Conservation (phyloP, 2,888 invertebrate genomes). For the Scrobipalpa costella region DNA sequence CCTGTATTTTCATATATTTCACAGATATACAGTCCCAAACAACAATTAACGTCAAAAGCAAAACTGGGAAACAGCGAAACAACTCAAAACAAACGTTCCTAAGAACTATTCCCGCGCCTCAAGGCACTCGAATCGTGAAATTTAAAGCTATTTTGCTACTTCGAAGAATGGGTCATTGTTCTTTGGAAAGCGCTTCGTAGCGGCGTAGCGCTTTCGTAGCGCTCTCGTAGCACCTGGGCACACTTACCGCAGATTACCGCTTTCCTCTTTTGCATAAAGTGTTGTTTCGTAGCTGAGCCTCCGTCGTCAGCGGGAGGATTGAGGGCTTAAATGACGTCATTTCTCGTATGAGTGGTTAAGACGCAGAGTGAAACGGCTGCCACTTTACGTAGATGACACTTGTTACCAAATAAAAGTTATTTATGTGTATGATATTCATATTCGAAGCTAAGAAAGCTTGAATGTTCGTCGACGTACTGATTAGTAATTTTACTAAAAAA, state of each 20-base stretch:
- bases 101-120: not conserved
- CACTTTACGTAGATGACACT: not conserved
- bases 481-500: no score
- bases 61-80: not conserved
- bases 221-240: conserved; percentile 58
- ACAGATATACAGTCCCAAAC: not conserved
- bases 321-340: conserved; percentile 19
- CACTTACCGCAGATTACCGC: conserved; percentile 61
- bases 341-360: not conserved
- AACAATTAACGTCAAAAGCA: not conserved
- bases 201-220: conserved; percentile 51
- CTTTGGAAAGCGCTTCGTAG: conserved; percentile 27
- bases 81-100: not conserved
- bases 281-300: conserved; percentile 35
- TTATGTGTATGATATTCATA: not conserved
- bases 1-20: not conserved
- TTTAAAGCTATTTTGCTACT: conserved; percentile 18
- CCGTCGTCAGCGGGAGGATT: not conserved
- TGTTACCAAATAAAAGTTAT: not conserved
- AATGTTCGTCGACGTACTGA: no score
- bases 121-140: not conserved
- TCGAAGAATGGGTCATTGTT: conserved; percentile 33
- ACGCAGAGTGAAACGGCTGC: not conserved
- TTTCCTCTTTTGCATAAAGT: conserved; percentile 53
- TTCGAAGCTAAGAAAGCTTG: no score